phyloP scores from a whole-genome alignment of 2,797 vertebrate species.

The Cossypha heuglini region DNA sequence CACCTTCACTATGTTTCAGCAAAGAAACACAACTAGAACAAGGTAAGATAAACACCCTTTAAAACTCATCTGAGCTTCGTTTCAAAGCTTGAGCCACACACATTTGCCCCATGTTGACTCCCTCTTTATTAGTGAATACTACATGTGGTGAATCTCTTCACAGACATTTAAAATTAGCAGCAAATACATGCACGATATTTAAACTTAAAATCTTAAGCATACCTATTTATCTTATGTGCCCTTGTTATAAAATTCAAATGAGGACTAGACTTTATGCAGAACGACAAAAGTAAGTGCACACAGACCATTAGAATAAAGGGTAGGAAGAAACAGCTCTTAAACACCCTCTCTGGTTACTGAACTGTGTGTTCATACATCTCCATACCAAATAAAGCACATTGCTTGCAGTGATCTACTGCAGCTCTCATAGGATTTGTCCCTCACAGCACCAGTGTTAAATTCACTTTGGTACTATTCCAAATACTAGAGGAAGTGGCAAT shows the following conservation, averaged over 20 bases:
- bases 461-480: constrained; percentile 44
- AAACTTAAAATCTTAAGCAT: background rate
- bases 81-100: background rate
- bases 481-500: background rate
- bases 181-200: background rate
- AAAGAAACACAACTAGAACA: background rate
- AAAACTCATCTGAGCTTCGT: background rate
- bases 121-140: background rate
- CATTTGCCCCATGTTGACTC: background rate
- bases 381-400: constrained; percentile 32
- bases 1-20: background rate
- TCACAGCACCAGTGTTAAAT: background rate
- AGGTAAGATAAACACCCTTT: background rate
- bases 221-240: background rate
- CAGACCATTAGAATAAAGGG: background rate
- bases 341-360: background rate
- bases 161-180: background rate
- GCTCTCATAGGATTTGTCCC: background rate
- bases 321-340: background rate
- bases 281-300: background rate
- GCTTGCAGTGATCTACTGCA: background rate
- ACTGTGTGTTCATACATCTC: background rate
- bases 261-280: background rate
- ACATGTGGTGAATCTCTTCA: background rate
- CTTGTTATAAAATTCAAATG: background rate